Percentiles rank a stretch among this genome's conserved stretches.
Conservation (phyloP, 2,888 invertebrate species). For the Lepidocyrtinus sp. region DNA sequence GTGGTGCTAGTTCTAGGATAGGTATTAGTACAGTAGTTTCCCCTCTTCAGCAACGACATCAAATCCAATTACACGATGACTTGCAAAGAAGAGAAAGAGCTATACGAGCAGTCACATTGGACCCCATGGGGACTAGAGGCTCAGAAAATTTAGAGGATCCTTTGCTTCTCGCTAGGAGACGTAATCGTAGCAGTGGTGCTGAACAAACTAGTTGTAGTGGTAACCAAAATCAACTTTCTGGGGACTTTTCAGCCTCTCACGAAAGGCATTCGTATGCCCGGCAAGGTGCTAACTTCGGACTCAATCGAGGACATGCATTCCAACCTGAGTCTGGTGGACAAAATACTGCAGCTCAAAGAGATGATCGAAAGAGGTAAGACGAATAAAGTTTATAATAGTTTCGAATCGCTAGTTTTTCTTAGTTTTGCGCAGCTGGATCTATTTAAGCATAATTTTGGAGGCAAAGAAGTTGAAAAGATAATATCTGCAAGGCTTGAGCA, state of each 20-base stretch:
- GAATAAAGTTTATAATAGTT: background rate
- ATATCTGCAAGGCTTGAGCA: no score
- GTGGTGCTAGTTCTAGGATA: slow-evolving; percentile 56
- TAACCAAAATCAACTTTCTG: background rate
- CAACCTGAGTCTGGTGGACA: no score
- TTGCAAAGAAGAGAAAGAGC: slow-evolving; percentile 46
- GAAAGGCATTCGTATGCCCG: background rate
- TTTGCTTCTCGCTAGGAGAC: background rate
- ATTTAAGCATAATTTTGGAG: background rate
- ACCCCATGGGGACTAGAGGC: slow-evolving; percentile 1
- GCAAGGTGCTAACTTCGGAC: background rate
- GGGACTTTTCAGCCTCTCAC: no score
- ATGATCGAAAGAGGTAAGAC: background rate
- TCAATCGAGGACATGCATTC: no score
- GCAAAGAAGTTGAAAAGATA: no score
- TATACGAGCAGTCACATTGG: background rate
- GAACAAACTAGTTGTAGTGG: slow-evolving; percentile 19
- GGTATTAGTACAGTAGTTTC: slow-evolving; percentile 28
- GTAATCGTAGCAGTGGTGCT: slow-evolving; percentile 34
- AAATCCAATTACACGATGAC: slow-evolving; percentile 35
- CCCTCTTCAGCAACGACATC: slow-evolving; percentile 19
- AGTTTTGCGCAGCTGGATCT: background rate
- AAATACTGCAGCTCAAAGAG: background rate
- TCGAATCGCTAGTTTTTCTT: background rate
- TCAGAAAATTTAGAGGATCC: background rate